Base-by-base conservation (phyloP, 1,140 invertebrate genomes). In the Philotrypesis tridentata region DNA sequence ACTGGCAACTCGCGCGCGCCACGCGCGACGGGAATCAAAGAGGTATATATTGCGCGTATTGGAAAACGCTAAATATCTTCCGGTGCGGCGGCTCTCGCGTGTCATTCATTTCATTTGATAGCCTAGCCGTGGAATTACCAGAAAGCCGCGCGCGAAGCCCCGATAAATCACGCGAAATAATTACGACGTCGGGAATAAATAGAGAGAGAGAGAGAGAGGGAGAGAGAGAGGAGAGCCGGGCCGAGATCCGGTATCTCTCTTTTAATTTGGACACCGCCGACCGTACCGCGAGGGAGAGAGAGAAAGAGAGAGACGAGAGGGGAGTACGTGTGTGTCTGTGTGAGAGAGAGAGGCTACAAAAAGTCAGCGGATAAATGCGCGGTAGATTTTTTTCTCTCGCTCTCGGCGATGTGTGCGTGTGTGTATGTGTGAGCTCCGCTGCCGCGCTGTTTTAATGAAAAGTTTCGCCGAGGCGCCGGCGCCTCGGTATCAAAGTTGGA, bases 11-110 rank as follows among this genome's bases (percentile, higher is more conserved):
- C 48, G 48, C 17, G 21, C 17, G 48, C 14, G 48, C 12, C 40
- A 11, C 11, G 1, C 12, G 40, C 40, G 48, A 55, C 48, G 48
- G 21, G 48, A 55, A 55, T 55, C 48, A 55, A 55, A 55, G 48
- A n/a, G 48, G 48, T 55, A 55, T 55, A 55, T 55, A 55, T 55
- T n/a, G 48, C 61, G 27, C 61, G n/a, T 89, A 89, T 89, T 85
- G 89, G 88, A 89, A 89, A 90, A 90, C 88, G 85, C 85, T 89
- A 90, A 89, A 90, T 89, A 88, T 89, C 85, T 83, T 73, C 84
- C 84, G 81, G 83, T 83, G 84, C 84, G 85, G 80, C 82, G 88
- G 86, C 85, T 72, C 85, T 72, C 48, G 48, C 48, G 85, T 85
- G 87, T 90, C 87, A 87, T 89, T 89, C 89, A 87, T 90, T 89